Base-by-base conservation (phyloP, 2,888 invertebrate genomes). In the Dicyrtoma fusca region DNA sequence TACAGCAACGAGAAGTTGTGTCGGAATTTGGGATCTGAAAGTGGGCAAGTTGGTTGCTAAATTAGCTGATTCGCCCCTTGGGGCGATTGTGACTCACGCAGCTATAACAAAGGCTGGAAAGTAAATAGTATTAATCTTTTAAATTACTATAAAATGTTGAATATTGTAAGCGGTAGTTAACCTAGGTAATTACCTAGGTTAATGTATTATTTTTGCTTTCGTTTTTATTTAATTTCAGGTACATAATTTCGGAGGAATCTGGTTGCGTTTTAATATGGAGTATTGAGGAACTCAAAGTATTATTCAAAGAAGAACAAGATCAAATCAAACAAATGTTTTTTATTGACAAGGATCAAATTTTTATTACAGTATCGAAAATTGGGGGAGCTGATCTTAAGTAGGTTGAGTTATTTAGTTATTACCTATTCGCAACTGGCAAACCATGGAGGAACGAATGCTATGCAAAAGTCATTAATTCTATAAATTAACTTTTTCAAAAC, bases 61-160 rank as follows among this genome's bases (percentile, higher is more conserved):
- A 82, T 85, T 97, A 44, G 94, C 96, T 0, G 95, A 96, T 80
- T 94, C 93, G 77, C 93, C 95, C 0, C 86, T 96, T 1, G 95
- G 95, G 0, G 95, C 97, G 8, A 97, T 97, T 79, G 94, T 97
- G 0, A 96, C 96, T 0, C 93, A 95, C 78, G 96, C 96, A 0
- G 88, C 90, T 62, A 92, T 97, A 63, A 95, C 95, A 0, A 90
- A 91, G 0, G 90, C 90, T 81, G 95, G 94, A 26, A 90, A 90
- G 85, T 88, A 84, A 82, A 26, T 70, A 17, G 13, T 25, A 4
- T 55, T 17, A n/a, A 25, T 14, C 5, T 66, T 49, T 13, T 61
- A 26, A 11, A 19, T 42, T 51, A 5, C 21, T n/a, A 19, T n/a
- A n/a, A n/a, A n/a, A n/a, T n/a, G n/a, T n/a, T n/a, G n/a, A n/a